These are phyloP conservation scores for Pygoscelis adeliae DNA, from an alignment of 2,113 vertebrate genomes.

Conservation along the genomic window DNA sequence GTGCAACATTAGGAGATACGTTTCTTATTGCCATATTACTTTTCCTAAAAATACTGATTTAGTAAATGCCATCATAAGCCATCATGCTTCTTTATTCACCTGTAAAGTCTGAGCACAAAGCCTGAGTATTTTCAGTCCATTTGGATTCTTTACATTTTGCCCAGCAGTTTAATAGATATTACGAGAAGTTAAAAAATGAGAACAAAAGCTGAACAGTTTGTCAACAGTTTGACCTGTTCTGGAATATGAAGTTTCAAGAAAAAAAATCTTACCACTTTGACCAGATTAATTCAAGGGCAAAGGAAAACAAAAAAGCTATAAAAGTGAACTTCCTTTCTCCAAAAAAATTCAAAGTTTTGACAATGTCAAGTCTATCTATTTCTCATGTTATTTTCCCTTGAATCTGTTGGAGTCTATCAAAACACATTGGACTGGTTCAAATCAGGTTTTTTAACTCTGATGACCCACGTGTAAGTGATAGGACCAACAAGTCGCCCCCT, in stretches of 20 bases:
- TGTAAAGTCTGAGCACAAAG: background rate
- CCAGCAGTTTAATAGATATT: background rate
- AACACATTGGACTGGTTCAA: background rate
- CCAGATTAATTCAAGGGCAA: background rate
- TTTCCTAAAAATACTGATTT: background rate
- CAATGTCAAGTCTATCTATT: background rate
- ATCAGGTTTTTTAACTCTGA: background rate
- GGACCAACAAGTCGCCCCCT: background rate
- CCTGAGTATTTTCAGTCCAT: background rate
- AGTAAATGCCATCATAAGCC: background rate
- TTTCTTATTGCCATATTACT: background rate
- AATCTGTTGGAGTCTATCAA: background rate
- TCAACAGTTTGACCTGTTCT: background rate
- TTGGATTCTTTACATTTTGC: background rate
- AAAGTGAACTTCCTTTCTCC: background rate
- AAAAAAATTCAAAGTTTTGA: background rate
- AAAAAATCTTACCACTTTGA: background rate
- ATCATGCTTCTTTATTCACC: background rate
- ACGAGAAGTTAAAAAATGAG: background rate
- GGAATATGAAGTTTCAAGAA: background rate
- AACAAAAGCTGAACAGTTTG: background rate
- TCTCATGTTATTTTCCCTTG: background rate
- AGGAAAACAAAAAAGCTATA: background rate
- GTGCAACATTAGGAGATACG: background rate
- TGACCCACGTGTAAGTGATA: accelerated